phyloP scores from a whole-genome alignment of 2,113 vertebrate genomes.

The Cariama cristata region DNA sequence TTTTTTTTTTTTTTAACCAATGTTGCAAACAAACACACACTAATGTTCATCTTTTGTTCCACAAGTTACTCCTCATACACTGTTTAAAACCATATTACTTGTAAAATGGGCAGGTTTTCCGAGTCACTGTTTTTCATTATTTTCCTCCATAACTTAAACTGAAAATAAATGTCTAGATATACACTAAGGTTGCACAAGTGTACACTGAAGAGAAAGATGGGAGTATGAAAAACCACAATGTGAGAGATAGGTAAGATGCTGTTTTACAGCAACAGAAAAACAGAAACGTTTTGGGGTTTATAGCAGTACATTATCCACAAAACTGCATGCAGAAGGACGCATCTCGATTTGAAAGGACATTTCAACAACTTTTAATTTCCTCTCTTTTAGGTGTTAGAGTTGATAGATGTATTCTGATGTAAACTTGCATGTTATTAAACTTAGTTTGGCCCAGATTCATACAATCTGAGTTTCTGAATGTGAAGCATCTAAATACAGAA shows the following conservation, averaged over 20 bases:
- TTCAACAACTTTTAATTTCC: conserved; percentile 48
- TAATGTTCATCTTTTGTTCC: background rate
- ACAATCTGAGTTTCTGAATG: background rate
- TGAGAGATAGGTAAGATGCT: background rate
- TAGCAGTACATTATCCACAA: background rate
- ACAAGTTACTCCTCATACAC: background rate
- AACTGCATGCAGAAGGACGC: background rate
- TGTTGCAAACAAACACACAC: background rate
- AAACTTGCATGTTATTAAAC: background rate
- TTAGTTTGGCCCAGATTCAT: background rate
- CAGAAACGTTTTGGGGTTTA: rapidly evolving
- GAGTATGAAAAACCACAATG: background rate
- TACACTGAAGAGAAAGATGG: background rate
- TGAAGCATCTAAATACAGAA: background rate
- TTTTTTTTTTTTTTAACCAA: background rate
- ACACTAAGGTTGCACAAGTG: background rate
- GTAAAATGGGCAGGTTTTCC: background rate
- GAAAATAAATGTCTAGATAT: background rate
- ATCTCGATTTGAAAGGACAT: background rate
- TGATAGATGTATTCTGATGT: conserved; percentile 5
- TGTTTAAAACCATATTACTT: background rate
- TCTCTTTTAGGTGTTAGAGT: background rate
- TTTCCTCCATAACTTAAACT: background rate
- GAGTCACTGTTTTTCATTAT: background rate
- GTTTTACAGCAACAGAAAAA: background rate